Percentiles rank a stretch among this genome's conserved stretches.
These are phyloP conservation scores for Mus spicilegus DNA, from an alignment of 2,113 vertebrate species.

Conservation along the genomic window DNA sequence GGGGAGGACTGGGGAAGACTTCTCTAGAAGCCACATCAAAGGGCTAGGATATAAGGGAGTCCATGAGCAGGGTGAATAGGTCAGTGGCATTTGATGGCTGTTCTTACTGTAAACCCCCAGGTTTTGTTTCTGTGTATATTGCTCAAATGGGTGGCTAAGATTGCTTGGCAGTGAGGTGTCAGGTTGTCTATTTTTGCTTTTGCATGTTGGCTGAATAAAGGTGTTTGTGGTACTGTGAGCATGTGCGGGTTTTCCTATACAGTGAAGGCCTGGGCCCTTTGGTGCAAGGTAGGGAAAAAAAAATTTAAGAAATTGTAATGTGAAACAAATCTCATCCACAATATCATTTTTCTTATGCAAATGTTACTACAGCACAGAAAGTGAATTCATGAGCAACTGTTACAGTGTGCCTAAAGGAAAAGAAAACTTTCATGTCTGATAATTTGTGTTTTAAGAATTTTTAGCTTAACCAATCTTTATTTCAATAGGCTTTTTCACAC, in stretches of 20 bases:
- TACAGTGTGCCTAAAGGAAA: background rate
- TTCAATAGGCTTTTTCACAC: background rate
- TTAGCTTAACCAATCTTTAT: background rate
- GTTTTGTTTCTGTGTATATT: background rate
- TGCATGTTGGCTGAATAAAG: background rate
- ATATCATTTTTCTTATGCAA: background rate
- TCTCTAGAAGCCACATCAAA: background rate
- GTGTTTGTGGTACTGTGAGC: background rate
- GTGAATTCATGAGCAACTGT: background rate
- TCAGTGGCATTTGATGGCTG: background rate
- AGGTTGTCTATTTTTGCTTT: background rate
- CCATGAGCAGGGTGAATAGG: background rate
- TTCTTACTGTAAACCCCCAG: background rate
- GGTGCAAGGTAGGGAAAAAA: background rate
- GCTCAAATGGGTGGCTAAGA: background rate
- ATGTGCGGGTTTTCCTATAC: background rate
- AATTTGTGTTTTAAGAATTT: background rate
- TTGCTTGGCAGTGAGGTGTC: background rate
- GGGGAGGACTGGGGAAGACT: background rate
- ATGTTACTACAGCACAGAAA: background rate
- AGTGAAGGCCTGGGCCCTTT: background rate
- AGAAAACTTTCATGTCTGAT: background rate
- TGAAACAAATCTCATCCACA: background rate
- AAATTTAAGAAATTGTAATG: background rate
- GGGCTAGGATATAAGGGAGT: background rate